A percentile compares a stretch with the other conserved stretches of the same genome.
Evolutionary conservation across 2,888 invertebrate genomes (phyloP).

Genomic region (Tupiocoris notatus): DNA sequence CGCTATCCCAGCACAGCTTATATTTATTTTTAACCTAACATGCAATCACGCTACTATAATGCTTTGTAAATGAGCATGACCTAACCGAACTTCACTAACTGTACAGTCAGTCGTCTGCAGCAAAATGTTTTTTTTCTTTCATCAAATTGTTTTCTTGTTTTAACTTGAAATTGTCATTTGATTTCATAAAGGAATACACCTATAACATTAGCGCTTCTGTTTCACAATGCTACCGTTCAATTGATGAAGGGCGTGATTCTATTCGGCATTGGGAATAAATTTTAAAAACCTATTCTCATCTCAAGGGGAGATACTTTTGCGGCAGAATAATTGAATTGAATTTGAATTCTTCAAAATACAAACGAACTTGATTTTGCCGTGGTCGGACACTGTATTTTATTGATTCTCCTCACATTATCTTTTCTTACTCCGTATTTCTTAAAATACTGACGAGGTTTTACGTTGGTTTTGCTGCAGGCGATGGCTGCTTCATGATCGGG

Average conservation of each 20-base stretch:
- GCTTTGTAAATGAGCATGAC: constrained; percentile 41
- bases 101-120: constrained; percentile 50
- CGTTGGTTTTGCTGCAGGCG: constrained; percentile 69
- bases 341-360: background rate
- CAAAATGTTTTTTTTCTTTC: constrained; percentile 47
- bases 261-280: background rate
- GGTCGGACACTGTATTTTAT: constrained; percentile 18
- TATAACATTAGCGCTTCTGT: constrained; percentile 38
- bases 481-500: constrained; percentile 96
- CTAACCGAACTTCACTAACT: constrained; percentile 43
- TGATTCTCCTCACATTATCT: background rate
- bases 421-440: background rate
- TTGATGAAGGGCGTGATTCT: constrained; percentile 21
- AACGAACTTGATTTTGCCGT: constrained; percentile 7
- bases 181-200: constrained; percentile 25
- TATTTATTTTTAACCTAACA: background rate
- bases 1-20: background rate
- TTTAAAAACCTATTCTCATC: background rate
- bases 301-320: background rate
- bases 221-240: constrained; percentile 30
- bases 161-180: constrained; percentile 35
- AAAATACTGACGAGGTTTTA: background rate
- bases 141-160: constrained; percentile 39
- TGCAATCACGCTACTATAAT: background rate
- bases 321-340: background rate